A percentile compares a stretch with the other conserved stretches of the same genome.
Evolutionary conservation across 2,888 invertebrate species (phyloP).

Genomic region (Mellilla xanthometata): DNA sequence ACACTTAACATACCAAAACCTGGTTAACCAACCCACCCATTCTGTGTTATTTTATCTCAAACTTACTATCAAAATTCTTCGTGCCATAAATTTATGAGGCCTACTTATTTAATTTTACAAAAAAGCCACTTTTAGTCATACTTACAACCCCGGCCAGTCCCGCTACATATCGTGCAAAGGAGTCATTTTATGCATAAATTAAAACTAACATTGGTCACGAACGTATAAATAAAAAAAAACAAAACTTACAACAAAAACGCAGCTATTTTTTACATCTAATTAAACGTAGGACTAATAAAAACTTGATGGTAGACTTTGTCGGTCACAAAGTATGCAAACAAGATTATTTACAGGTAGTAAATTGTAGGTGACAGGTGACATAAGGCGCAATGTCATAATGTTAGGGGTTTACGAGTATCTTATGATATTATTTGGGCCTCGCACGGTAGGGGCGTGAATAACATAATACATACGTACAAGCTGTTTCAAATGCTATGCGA

Average conservation of each 20-base stretch:
- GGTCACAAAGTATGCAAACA: constrained; percentile 21
- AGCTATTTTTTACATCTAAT: constrained; percentile 19
- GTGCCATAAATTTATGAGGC: neutral
- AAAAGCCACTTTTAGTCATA: constrained; percentile 10
- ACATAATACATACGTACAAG: neutral
- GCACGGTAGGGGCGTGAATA: neutral
- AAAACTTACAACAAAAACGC: constrained; percentile 13
- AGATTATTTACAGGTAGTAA: constrained; percentile 21
- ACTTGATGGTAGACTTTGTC: constrained; percentile 16
- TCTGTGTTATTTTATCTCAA: no score
- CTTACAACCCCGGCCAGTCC: constrained; percentile 14
- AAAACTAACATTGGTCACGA: constrained; percentile 27
- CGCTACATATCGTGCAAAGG: constrained; percentile 20
- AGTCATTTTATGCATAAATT: constrained; percentile 28
- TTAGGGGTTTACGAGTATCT: constrained; percentile 15
- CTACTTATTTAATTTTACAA: neutral
- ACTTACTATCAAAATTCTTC: no score
- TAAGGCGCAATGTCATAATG: constrained; percentile 12
- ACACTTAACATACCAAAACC: no score
- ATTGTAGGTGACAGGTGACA: constrained; percentile 22
- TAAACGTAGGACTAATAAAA: constrained; percentile 22
- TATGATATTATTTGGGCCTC: constrained; percentile 18
- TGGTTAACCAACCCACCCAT: no score
- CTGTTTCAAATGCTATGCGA: no score
- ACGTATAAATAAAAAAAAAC: constrained; percentile 18